A percentile compares a stretch with the other conserved stretches of the same genome.
Conservation (phyloP, 2,797 vertebrate species). For the Acanthurus tractus region DNA sequence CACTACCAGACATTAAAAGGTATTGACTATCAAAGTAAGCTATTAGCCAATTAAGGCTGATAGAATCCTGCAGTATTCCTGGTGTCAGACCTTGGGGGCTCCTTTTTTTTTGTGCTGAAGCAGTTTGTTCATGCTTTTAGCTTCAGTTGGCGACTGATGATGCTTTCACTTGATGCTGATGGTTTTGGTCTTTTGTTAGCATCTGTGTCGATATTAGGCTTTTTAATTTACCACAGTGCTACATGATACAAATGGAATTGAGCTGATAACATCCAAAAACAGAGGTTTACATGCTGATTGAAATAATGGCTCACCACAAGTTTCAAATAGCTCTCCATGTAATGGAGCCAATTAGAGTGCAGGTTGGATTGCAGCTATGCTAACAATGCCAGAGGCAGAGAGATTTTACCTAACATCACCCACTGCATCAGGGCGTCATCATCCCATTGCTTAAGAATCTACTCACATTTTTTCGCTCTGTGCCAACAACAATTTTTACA, state of each 20-base stretch:
- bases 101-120: no score
- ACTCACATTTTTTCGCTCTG: background rate
- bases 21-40: no score
- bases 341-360: conserved; percentile 43
- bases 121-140: no score
- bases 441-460: conserved; percentile 5
- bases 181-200: conserved; percentile 9
- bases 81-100: no score
- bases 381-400: conserved; percentile 22
- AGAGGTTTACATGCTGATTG: conserved; percentile 18
- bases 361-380: conserved; percentile 28
- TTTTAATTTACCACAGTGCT: conserved; percentile 26
- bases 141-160: background rate
- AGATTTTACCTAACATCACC: conserved; percentile 3
- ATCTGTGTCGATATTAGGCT: conserved; percentile 14
- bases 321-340: conserved; percentile 31
- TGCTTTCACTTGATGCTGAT: conserved; percentile 12
- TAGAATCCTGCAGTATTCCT: no score
- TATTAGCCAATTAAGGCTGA: no score
- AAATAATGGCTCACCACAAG: conserved; percentile 35
- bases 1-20: no score
- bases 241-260: conserved; percentile 29
- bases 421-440: conserved; percentile 5
- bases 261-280: conserved; percentile 35
- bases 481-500: conserved; percentile 1